Evolutionary conservation across 2,113 vertebrate genomes (phyloP).

Genomic region (Ceyx cyanopectus): DNA sequence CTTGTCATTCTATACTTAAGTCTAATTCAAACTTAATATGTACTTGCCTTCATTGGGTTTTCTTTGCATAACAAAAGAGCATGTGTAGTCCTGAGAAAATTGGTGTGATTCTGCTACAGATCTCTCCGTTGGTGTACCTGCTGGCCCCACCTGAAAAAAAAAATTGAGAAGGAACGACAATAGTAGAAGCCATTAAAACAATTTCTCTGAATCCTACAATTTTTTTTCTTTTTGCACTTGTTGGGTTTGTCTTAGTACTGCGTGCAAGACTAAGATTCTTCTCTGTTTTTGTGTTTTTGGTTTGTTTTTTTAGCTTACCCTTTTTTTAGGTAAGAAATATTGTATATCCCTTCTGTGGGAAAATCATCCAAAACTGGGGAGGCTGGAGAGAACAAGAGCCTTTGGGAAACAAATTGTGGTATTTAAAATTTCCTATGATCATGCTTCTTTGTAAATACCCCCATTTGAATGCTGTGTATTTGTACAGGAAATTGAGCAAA

Average conservation of each 20-base stretch:
- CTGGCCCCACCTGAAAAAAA: constrained; percentile 26
- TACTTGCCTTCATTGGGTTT: constrained; percentile 57
- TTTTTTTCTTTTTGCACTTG: background rate
- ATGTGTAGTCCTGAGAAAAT: constrained; percentile 46
- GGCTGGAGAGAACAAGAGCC: constrained; percentile 73
- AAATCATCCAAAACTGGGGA: constrained; percentile 69
- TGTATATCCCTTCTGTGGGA: constrained; percentile 47
- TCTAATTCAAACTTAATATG: constrained; percentile 6
- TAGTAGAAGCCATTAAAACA: constrained; percentile 30
- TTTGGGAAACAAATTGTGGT: constrained; percentile 84
- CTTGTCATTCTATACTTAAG: constrained; percentile 10
- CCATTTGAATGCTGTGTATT: constrained; percentile 96
- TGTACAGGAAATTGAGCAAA: constrained; percentile 96
- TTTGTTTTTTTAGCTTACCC: constrained; percentile 38
- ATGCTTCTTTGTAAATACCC: constrained; percentile 93
- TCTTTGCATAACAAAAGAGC: constrained; percentile 39
- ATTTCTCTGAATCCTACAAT: background rate
- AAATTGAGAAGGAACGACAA: constrained; percentile 8
- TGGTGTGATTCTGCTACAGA: constrained; percentile 41
- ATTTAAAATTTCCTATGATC: constrained; percentile 80
- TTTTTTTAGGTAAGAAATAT: constrained; percentile 44
- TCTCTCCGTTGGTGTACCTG: constrained; percentile 29
- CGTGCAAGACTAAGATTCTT: constrained; percentile 1
- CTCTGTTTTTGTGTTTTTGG: background rate
- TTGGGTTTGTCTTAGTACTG: constrained; percentile 19